Evolutionary conservation across 1,140 invertebrate genomes (phyloP).

Genomic region (Lethrus apterus): DNA sequence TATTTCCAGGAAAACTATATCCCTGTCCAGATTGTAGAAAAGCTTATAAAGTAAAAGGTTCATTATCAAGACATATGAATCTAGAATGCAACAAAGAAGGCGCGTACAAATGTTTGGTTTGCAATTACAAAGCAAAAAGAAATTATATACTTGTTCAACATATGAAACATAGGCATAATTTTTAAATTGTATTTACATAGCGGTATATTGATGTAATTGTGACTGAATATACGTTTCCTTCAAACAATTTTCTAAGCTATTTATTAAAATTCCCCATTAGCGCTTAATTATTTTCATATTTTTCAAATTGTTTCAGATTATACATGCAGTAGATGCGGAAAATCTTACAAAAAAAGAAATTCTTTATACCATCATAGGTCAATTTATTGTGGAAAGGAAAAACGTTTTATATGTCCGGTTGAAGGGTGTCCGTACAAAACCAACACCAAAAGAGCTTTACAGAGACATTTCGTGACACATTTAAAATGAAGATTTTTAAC

Average conservation of each 20-base stretch:
- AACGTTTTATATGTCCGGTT: neutral
- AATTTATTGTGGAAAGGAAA: constrained; percentile 3
- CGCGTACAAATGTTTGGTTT: constrained; percentile 52
- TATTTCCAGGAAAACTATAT: no score
- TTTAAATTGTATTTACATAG: no score
- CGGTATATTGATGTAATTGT: no score
- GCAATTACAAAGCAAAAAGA: constrained; percentile 30
- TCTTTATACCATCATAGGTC: neutral
- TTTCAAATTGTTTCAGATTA: no score
- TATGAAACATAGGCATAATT: constrained; percentile 1
- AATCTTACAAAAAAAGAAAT: neutral
- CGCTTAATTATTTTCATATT: no score
- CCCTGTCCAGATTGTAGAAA: neutral
- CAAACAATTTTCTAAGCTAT: no score
- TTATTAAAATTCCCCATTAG: no score
- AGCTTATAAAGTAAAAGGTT: neutral
- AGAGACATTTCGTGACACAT: no score
- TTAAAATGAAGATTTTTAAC: no score
- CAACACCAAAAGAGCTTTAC: neutral
- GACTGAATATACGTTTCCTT: no score
- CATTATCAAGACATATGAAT: constrained; percentile 51
- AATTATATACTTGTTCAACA: constrained; percentile 2
- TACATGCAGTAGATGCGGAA: constrained; percentile 1
- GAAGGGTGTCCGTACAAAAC: neutral
- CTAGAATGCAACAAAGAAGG: constrained; percentile 61